A percentile compares a stretch with the other conserved stretches of the same genome.
These are phyloP conservation scores for Neoaliturus tenellus DNA, from an alignment of 2,888 invertebrate genomes.

Conservation along the genomic window DNA sequence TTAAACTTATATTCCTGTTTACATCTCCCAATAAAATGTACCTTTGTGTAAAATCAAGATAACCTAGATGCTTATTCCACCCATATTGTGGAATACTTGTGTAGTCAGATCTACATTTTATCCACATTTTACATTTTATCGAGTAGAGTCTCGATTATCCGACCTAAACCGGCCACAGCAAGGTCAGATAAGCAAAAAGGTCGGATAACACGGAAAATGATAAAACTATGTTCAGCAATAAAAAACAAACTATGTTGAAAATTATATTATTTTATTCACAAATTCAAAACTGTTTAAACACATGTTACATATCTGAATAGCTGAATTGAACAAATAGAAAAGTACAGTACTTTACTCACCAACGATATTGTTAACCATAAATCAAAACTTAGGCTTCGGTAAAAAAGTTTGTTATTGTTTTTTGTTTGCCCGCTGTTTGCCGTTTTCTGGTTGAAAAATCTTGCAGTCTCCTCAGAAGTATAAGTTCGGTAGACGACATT, in stretches of 20 bases:
- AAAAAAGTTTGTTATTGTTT: constrained; percentile 35
- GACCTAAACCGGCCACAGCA: constrained; percentile 34
- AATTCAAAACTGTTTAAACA: background rate
- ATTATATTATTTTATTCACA: background rate
- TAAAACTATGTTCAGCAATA: too few species aligned
- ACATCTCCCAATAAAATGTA: too few species aligned
- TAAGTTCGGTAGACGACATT: background rate
- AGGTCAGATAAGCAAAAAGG: too few species aligned
- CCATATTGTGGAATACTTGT: too few species aligned
- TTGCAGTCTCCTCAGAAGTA: too few species aligned
- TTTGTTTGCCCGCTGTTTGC: constrained; percentile 34
- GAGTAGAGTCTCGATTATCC: constrained; percentile 41
- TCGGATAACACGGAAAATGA: constrained; percentile 26
- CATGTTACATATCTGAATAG: background rate
- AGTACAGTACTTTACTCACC: too few species aligned
- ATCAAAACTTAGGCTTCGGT: background rate
- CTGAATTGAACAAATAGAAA: too few species aligned
- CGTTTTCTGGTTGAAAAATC: constrained; percentile 9
- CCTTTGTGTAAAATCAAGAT: too few species aligned
- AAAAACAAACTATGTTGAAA: background rate
- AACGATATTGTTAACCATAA: background rate
- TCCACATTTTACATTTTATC: too few species aligned
- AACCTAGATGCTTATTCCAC: too few species aligned
- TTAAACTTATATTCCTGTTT: too few species aligned
- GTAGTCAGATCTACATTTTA: too few species aligned